These are phyloP conservation scores for Antrozous pallidus DNA, from an alignment of 2,797 vertebrate genomes.

Conservation along the genomic window DNA sequence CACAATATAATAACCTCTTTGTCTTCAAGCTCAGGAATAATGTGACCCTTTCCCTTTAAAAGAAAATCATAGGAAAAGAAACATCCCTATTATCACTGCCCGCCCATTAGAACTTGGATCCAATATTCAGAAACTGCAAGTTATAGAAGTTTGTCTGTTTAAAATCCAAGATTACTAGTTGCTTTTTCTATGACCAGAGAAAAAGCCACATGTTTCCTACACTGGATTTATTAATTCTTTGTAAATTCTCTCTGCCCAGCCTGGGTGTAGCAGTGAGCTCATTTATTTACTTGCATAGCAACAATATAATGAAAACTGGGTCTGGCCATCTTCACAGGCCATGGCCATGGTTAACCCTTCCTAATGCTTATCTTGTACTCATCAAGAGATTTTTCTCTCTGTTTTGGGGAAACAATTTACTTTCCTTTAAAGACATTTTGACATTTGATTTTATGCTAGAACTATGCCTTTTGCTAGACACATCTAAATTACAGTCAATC, in stretches of 20 bases:
- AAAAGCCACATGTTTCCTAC: conserved; percentile 60
- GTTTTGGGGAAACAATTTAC: not conserved
- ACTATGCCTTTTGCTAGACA: not conserved
- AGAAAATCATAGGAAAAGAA: conserved; percentile 37
- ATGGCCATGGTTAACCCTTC: conserved; percentile 50
- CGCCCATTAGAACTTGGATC: not conserved
- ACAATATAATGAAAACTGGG: conserved; percentile 78
- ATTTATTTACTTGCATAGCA: conserved; percentile 80
- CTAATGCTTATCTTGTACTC: conserved; percentile 16
- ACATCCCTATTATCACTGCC: not conserved
- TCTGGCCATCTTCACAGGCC: conserved; percentile 61
- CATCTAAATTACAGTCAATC: conserved; percentile 1
- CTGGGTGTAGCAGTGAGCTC: conserved; percentile 78
- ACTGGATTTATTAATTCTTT: conserved; percentile 72
- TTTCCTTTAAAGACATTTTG: conserved; percentile 37
- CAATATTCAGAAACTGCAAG: conserved; percentile 9
- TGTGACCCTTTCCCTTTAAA: conserved; percentile 33
- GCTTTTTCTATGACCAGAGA: conserved; percentile 64
- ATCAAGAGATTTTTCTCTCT: not conserved
- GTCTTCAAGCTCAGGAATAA: conserved; percentile 45
- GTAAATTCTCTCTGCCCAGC: conserved; percentile 56
- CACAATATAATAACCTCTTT: conserved; percentile 48
- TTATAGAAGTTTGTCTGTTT: conserved; percentile 51
- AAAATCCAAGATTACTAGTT: conserved; percentile 58
- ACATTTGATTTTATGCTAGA: conserved; percentile 40